A percentile compares a stretch with the other conserved stretches of the same genome.
These are phyloP conservation scores for Rallus crepitans DNA, from an alignment of 2,797 vertebrate genomes.

Conservation along the genomic window DNA sequence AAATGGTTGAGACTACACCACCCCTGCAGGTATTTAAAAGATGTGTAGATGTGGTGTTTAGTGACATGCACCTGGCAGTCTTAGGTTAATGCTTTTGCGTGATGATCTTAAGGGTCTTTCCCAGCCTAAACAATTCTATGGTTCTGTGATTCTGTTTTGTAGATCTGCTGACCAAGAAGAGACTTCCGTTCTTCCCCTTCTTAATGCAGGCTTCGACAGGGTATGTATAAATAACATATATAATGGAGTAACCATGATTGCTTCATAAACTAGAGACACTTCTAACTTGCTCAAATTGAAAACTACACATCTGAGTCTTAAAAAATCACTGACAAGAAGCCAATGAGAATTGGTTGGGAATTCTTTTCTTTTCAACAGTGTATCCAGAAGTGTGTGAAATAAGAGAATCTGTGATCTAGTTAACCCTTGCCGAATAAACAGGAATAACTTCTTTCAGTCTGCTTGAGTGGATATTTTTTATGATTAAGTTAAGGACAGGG, in stretches of 20 bases:
- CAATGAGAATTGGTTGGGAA: neutral
- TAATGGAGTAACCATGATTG: neutral
- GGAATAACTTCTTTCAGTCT: neutral
- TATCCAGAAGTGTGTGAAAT: neutral
- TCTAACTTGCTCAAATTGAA: neutral
- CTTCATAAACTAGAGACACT: neutral
- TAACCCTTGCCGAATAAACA: neutral
- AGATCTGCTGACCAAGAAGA: constrained; percentile 90
- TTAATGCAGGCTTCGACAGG: constrained; percentile 92
- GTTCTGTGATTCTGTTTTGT: constrained; percentile 67
- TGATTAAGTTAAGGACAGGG: too few relatives aligned
- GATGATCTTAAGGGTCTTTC: too few relatives aligned
- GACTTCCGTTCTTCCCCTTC: constrained; percentile 90
- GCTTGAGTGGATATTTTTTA: neutral
- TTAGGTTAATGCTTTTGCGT: too few relatives aligned
- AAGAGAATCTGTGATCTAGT: neutral
- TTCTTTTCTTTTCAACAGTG: neutral
- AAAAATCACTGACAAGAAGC: neutral
- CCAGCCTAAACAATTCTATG: too few relatives aligned
- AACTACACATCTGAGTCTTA: neutral
- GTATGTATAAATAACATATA: constrained; percentile 78
- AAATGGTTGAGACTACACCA: too few relatives aligned
- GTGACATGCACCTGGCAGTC: too few relatives aligned
- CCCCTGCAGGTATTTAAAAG: too few relatives aligned
- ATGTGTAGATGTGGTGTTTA: too few relatives aligned